Evolutionary conservation across 2,888 invertebrate species (phyloP), one percentile per base, ranked within the genome.

Genomic region (Bimastos eiseni): DNA sequence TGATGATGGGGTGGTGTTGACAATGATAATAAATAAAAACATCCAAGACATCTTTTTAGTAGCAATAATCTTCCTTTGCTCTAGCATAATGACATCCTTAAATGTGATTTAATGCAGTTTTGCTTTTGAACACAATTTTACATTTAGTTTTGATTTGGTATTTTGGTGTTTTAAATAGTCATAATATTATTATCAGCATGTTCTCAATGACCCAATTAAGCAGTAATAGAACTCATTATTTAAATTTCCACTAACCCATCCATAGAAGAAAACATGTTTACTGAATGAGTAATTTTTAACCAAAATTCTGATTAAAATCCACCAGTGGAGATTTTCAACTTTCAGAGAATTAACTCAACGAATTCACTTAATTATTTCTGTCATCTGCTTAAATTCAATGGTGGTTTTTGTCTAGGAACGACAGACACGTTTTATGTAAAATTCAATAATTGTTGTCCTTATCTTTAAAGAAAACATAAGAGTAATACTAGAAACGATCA

Each of bases 11-110:
- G n/a, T n/a, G n/a, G n/a, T n/a, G n/a, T n/a, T n/a, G 49, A 49
- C 49, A 49, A 49, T 15, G 49, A 49, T 49, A 24, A 49, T 49
- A 1, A 49, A 21, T 21, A 49, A 49, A 6, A 49, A 49, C 49
- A 4, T 49, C 49, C 49, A 49, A 19, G 21, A 21, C 2, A 49
- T 49, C 17, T 70, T n/a, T 24, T 49, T 5, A n/a, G 0, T 70
- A n/a, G 70, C 70, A 70, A n/a, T 70, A 70, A 70, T 70, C 70
- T 70, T 70, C 70, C 70, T 70, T n/a, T 70, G 70, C 70, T 70
- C 6, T 70, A 8, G 70, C 4, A n/a, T 70, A n/a, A n/a, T 70
- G n/a, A 70, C 30, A n/a, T 70, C 11, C n/a, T n/a, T 49, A 21
- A 44, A 70, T 70, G 70, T 70, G n/a, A 70, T 70, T 70, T 70